Evolutionary conservation across 2,113 vertebrate genomes (phyloP), one percentile per base, ranked within the genome.

Genomic region (Nematolebias whitei): DNA sequence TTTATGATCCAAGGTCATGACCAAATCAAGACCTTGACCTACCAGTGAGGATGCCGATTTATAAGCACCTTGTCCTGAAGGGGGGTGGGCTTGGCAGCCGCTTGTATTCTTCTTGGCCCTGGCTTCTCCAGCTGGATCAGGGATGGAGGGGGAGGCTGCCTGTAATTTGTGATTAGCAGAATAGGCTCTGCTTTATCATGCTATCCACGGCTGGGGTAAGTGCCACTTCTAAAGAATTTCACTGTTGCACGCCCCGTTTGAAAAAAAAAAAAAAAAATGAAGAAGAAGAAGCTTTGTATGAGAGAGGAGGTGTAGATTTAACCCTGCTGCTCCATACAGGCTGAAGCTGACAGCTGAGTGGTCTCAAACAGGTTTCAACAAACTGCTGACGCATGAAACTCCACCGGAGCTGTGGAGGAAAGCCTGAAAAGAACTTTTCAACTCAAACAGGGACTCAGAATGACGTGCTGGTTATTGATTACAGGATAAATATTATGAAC

Each of bases 11-110:
- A 52, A 80, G 88, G 89, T 91, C 89, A 90, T 65, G 87, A 89
- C 88, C 87, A 89, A 89, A 91, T 90, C 87, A 89, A 89, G 90
- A 89, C 88, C 90, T 88, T 91, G 87, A 89, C 87, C 88, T 74
- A 87, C 85, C 85, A 76, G 82, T 43, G 72, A 85, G 77, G 78
- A 79, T 76, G 79, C 61, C 71, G 76, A 89, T 88, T 90, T 89
- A 89, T 91, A 88, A 88, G 85, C 80, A 69, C 85, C 82, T 79
- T 80, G 72, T 78, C 79, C 79, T 60, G 67, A 76, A 40, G 82
- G 71, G 60, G 48, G 83, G 62, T 67, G 60, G 77, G 77, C 83
- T 86, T 86, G 86, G 87, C 85, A 88, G 85, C 65, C 55, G 81
- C 70, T 59, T 58, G 73, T 76, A 66, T 69, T 84, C 69, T 78